phyloP scores from a whole-genome alignment of 2,113 vertebrate genomes.

The Takifugu flavidus region DNA sequence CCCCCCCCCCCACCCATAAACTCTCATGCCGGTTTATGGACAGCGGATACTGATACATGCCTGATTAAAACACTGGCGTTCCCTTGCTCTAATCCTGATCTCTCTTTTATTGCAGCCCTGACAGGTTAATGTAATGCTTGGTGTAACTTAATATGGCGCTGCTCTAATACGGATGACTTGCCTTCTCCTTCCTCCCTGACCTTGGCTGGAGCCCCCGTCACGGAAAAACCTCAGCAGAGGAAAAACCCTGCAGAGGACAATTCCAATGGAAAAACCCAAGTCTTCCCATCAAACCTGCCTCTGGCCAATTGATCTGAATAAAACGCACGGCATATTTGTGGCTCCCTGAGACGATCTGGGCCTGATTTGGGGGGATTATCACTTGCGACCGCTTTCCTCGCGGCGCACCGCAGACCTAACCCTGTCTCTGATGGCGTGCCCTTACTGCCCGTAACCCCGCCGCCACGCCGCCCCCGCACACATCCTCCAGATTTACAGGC shows the following conservation, averaged over 20 bases:
- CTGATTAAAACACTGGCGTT: constrained; percentile 78
- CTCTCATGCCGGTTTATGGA: constrained; percentile 61
- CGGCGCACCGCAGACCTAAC: constrained; percentile 20
- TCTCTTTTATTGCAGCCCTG: constrained; percentile 74
- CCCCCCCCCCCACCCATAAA: constrained; percentile 49
- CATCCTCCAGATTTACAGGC: constrained; percentile 90
- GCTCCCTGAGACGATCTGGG: neutral
- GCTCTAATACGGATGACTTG: constrained; percentile 60
- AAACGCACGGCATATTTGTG: constrained; percentile 25
- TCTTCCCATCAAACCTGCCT: constrained; percentile 35
- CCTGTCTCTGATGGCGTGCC: constrained; percentile 57
- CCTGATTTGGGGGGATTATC: too few relatives aligned
- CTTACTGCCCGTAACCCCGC: constrained; percentile 74
- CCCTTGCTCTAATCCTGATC: constrained; percentile 70
- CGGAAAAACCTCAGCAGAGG: constrained; percentile 14
- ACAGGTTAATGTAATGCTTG: constrained; percentile 76
- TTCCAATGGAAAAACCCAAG: constrained; percentile 21
- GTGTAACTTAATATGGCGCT: constrained; percentile 69
- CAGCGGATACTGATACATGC: constrained; percentile 62
- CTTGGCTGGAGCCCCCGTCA: constrained; percentile 60
- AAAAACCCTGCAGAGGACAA: constrained; percentile 34
- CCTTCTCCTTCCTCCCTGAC: constrained; percentile 58
- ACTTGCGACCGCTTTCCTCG: too few relatives aligned
- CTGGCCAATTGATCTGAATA: constrained; percentile 48
- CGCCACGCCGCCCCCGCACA: constrained; percentile 63